Percentiles rank a stretch among this genome's conserved stretches.
Evolutionary conservation across 2,113 vertebrate species (phyloP).

Genomic region (Ceyx cyanopectus): DNA sequence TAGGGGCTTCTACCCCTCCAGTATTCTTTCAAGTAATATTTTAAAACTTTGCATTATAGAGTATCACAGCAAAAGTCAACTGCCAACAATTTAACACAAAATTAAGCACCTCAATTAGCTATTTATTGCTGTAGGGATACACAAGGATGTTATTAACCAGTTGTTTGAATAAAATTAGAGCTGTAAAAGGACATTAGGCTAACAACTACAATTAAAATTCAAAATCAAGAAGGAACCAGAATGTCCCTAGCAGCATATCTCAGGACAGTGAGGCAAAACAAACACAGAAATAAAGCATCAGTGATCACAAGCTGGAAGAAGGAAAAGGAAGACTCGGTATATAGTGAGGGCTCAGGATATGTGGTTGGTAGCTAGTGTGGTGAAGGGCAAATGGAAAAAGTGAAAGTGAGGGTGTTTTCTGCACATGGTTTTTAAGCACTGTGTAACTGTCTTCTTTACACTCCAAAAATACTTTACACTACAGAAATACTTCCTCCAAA

Average conservation of each 20-base stretch:
- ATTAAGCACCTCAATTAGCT: background rate
- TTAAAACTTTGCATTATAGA: background rate
- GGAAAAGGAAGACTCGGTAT: background rate
- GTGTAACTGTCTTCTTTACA: background rate
- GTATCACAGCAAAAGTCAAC: background rate
- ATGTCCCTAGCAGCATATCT: background rate
- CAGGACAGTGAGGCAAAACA: background rate
- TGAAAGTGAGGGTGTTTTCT: background rate
- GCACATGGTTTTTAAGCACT: background rate
- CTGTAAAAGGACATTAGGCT: background rate
- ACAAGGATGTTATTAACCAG: background rate
- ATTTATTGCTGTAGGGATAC: background rate
- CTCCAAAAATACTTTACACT: background rate
- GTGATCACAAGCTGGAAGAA: background rate
- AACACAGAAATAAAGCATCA: background rate
- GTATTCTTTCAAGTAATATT: background rate
- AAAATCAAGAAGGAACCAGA: background rate
- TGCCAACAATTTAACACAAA: slow-evolving; percentile 3
- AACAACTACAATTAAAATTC: background rate
- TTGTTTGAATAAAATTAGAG: slow-evolving; percentile 24
- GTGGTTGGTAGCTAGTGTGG: background rate
- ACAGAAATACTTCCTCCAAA: slow-evolving; percentile 12
- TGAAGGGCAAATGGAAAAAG: background rate
- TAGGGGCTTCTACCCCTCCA: background rate
- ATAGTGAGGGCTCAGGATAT: background rate